Base-by-base conservation (phyloP, 2,113 vertebrate species). In the Cololabis saira region DNA sequence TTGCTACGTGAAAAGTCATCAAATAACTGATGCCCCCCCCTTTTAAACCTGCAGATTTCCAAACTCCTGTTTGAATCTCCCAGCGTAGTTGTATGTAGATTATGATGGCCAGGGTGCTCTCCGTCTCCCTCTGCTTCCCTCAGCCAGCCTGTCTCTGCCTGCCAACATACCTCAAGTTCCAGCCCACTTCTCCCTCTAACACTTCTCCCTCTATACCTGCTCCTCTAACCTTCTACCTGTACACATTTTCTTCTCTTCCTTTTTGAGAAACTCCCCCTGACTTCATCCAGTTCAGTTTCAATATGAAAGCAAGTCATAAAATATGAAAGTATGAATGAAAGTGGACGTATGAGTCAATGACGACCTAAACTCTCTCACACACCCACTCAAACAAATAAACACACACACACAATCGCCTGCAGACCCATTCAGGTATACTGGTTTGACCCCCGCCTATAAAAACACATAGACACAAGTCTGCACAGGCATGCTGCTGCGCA, bases 131-230 rank as follows among this genome's bases (percentile, higher is more conserved):
- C 16, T 15, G 0, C 5, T n/a, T 45, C 59, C 57, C 45, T 24
- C 18, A 45, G 8, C 63, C 52, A 62, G 66, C 85, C 74, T 88
- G 86, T 79, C 86, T 56, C 67, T 82, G 75, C 85, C 72, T 83
- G 86, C 70, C 54, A 57, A 14, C 80, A 87, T 85, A 87, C 85
- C 63, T 71, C 18, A 45, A 66, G 80, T 87, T 87, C 79, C 85
- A 75, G 66, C 70, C 63, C 55, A 53, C 45, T 65, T 45, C 44
- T 62, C 22, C 53, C 41, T 18, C 58, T 64, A 18, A 51, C 33
- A 37, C 42, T 44, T 41, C 19, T 51, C 33, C 10, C 33, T 37
- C 30, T 30, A 3, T 30, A 9, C 33, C 33, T 37, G 6, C 10
- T 37, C 33, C 6, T 37, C 33, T 37, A 9, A 37, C 33, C 33